Base-by-base conservation (phyloP, 2,797 vertebrate species). In the Lophura swinhoii region DNA sequence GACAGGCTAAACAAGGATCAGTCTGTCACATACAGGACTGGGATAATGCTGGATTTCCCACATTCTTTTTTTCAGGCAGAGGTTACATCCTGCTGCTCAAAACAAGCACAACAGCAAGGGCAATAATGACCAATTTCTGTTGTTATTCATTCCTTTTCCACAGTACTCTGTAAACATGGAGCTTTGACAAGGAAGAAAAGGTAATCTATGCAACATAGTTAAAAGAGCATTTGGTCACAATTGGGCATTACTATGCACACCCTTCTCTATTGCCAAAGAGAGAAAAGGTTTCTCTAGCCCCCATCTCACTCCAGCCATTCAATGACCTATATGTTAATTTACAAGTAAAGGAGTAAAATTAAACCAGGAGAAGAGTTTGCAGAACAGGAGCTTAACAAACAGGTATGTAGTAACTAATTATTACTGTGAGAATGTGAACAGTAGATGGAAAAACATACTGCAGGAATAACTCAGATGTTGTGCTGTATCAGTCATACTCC, bases 391-490 rank as follows among this genome's bases (percentile, higher is more conserved):
- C 26, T 56, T n/a, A 16, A 20, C 41, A 67, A 91, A 67, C 10
- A 80, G 62, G 59, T 91, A 75, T 8, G 17, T 0, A 3, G 44
- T 59, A 33, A 29, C 77, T 33, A 73, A 77, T 64, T 83, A 35
- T 29, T 24, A 17, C 71, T 86, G 69, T 62, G 55, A 86, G 49
- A 93, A 88, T 9, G 43, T 15, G 48, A 75, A 41, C 28, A 24
- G 59, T 68, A 92, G 78, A 63, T 35, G 43, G 60, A 84, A 79
- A 85, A 90, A 90, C 80, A 37, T 41, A 62, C 41, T 85, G 83
- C 43, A 87, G 76, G 72, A 89, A 79, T 51, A 95, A 84, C 59
- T 31, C 46, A 62, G 67, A 90, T 55, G 37, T 37, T 64, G 41
- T 63, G 63, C 69, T 64, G 46, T 58, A 64, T 77, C 76, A 67